Evolutionary conservation across 2,113 vertebrate species (phyloP).

Genomic region (Glaucidium brasilianum): DNA sequence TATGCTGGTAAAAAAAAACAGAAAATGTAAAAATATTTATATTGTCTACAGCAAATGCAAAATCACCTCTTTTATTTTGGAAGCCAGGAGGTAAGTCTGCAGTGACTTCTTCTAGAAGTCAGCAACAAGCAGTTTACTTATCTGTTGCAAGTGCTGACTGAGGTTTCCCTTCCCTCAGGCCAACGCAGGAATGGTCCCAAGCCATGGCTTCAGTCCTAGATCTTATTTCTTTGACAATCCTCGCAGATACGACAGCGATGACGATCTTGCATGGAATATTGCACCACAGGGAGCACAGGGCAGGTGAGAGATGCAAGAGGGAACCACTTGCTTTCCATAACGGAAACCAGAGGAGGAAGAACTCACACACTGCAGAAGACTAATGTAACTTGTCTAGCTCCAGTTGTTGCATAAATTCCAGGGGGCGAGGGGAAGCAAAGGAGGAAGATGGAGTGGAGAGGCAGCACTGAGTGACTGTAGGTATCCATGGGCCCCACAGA

Average conservation of each 20-base stretch:
- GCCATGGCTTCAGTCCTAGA: constrained; percentile 87
- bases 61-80: neutral
- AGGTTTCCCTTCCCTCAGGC: constrained; percentile 70
- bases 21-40: neutral
- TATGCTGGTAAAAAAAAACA: neutral
- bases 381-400: neutral
- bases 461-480: neutral
- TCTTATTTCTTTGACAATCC: constrained; percentile 98
- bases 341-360: neutral
- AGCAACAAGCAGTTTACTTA: neutral
- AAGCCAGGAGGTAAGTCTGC: neutral
- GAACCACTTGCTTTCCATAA: neutral
- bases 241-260: constrained; percentile 93
- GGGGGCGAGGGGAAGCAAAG: neutral
- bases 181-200: constrained; percentile 81
- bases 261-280: constrained; percentile 91
- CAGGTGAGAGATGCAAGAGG: constrained; percentile 76
- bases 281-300: constrained; percentile 87
- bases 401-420: neutral
- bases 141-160: neutral
- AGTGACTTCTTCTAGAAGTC: neutral
- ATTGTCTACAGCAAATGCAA: neutral
- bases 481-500: neutral
- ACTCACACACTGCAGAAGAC: neutral
- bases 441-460: neutral